Percentiles rank a stretch among this genome's conserved stretches.
Evolutionary conservation across 2,797 vertebrate species (phyloP).

Genomic region (Perodicticus potto): DNA sequence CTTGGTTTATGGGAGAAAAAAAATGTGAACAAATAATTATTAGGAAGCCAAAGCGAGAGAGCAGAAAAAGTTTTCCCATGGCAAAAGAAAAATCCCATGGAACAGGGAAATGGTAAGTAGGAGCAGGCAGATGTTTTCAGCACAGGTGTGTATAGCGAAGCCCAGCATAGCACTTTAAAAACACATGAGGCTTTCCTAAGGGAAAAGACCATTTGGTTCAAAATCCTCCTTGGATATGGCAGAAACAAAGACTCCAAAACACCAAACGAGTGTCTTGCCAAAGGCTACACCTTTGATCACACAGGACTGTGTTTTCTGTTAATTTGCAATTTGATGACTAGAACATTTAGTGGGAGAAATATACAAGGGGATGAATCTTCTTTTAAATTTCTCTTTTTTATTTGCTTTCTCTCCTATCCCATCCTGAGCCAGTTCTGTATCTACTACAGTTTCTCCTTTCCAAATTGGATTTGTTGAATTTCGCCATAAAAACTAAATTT

Average conservation of each 20-base stretch:
- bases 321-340: slow-evolving; percentile 9
- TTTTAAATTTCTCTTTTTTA: slow-evolving; percentile 36
- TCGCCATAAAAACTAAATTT: neutral
- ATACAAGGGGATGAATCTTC: neutral
- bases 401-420: neutral
- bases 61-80: neutral
- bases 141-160: rapidly evolving
- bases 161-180: neutral
- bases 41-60: neutral
- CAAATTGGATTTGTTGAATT: neutral
- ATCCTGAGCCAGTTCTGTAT: neutral
- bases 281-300: neutral
- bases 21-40: neutral
- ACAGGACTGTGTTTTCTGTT: neutral
- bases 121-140: neutral
- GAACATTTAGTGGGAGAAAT: neutral
- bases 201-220: neutral
- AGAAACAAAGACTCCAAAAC: neutral
- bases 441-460: slow-evolving; percentile 20
- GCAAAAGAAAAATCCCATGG: neutral
- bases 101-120: neutral
- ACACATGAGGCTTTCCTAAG: neutral
- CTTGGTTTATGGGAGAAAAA: neutral
- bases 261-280: neutral
- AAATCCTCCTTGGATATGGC: neutral